A percentile compares a stretch with the other conserved stretches of the same genome.
These are phyloP conservation scores for Cetonia aurata DNA, from an alignment of 2,888 invertebrate species.

Conservation along the genomic window DNA sequence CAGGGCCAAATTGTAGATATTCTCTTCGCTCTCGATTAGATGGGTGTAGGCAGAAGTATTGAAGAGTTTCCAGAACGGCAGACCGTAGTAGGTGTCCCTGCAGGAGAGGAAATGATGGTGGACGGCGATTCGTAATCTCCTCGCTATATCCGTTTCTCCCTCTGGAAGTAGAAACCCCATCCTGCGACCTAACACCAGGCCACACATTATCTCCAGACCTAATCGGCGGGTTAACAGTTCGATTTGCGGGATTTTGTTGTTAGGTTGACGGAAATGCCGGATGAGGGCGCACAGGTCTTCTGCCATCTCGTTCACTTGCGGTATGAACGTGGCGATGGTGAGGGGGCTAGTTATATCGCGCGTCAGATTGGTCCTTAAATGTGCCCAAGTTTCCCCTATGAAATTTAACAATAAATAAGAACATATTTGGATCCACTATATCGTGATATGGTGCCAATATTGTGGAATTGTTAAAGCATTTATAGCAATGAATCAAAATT, in stretches of 20 bases:
- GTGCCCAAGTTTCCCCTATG: constrained; percentile 82
- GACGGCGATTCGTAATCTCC: constrained; percentile 78
- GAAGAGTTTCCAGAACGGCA: constrained; percentile 85
- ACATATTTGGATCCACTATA: too few species aligned
- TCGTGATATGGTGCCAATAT: too few species aligned
- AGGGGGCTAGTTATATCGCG: constrained; percentile 81
- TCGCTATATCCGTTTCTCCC: constrained; percentile 68
- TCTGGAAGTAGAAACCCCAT: constrained; percentile 76
- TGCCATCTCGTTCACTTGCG: constrained; percentile 80
- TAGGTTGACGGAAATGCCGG: constrained; percentile 68
- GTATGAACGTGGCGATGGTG: constrained; percentile 81
- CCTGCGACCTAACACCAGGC: constrained; percentile 81
- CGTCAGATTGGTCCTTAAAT: constrained; percentile 79
- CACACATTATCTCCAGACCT: constrained; percentile 86
- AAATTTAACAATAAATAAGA: too few species aligned
- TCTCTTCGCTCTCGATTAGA: constrained; percentile 81
- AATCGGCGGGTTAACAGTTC: constrained; percentile 82
- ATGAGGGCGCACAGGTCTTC: constrained; percentile 83
- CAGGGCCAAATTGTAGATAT: constrained; percentile 81
- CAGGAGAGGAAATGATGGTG: constrained; percentile 83
- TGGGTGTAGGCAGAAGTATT: constrained; percentile 79
- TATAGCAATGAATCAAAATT: too few species aligned
- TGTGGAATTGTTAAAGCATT: too few species aligned
- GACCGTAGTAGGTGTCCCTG: constrained; percentile 85
- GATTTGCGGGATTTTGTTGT: constrained; percentile 72